phyloP scores from a whole-genome alignment of 2,113 vertebrate genomes.

The Erythrolamprus reginae region DNA sequence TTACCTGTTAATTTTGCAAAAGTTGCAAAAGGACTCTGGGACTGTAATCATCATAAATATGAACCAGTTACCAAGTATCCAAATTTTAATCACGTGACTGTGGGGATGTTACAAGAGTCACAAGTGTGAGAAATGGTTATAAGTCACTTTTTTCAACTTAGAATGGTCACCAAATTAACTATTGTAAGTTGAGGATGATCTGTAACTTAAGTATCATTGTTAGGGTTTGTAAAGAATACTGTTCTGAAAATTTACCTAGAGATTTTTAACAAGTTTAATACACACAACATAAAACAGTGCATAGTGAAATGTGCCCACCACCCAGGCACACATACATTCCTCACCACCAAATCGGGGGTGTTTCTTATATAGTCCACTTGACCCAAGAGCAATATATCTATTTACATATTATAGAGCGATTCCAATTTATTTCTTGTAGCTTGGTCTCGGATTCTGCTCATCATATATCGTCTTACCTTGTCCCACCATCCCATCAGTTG shows the following conservation, averaged over 20 bases:
- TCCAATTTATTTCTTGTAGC: too few relatives aligned
- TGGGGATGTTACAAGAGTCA: neutral
- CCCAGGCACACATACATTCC: too few relatives aligned
- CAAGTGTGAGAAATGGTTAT: neutral
- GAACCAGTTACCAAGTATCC: neutral
- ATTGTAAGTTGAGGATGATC: neutral
- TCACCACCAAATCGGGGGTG: too few relatives aligned
- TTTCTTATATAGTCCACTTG: too few relatives aligned
- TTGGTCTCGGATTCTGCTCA: too few relatives aligned
- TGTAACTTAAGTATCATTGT: neutral
- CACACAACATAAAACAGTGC: too few relatives aligned
- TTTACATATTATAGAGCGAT: too few relatives aligned
- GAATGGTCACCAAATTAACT: neutral
- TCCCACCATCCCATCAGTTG: too few relatives aligned
- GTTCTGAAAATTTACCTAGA: neutral
- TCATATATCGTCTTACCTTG: too few relatives aligned
- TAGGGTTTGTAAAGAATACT: neutral
- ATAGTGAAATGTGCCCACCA: too few relatives aligned
- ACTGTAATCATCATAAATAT: neutral
- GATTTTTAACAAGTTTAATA: too few relatives aligned
- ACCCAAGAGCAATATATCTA: too few relatives aligned
- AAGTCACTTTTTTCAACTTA: neutral
- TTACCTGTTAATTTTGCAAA: neutral
- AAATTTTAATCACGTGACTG: neutral
- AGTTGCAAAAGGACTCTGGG: neutral